Evolutionary conservation across 2,888 invertebrate genomes (phyloP).

Genomic region (Glomeris marginata): DNA sequence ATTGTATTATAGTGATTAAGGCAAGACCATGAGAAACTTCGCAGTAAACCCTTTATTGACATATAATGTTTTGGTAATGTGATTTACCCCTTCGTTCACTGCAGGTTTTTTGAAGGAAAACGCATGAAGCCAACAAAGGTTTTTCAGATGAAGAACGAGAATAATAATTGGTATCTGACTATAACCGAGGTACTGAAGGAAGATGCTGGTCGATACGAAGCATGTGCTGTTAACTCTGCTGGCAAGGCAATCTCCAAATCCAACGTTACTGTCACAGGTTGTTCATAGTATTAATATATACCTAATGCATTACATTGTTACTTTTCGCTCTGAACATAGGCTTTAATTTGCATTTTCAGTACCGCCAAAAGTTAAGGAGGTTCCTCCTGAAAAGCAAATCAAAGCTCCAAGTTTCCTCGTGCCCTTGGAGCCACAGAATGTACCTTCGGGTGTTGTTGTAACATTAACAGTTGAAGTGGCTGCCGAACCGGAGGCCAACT

Average conservation of each 20-base stretch:
- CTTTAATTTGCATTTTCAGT: constrained; percentile 1
- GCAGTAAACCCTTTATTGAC: too few species aligned
- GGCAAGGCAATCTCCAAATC: constrained; percentile 40
- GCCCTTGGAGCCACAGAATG: constrained; percentile 32
- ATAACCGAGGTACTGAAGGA: constrained; percentile 53
- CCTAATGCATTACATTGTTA: not conserved
- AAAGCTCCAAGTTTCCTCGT: constrained; percentile 8
- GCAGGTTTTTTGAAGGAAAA: constrained; percentile 5
- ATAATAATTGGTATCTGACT: constrained; percentile 46
- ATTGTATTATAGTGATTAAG: too few species aligned
- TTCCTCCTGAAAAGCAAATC: not conserved
- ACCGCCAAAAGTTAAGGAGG: not conserved
- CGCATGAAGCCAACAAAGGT: constrained; percentile 10
- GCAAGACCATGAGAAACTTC: too few species aligned
- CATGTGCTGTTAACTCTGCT: constrained; percentile 57
- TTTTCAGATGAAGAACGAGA: constrained; percentile 30
- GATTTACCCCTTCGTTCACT: too few species aligned
- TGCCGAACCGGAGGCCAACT: constrained; percentile 62
- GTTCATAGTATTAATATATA: not conserved
- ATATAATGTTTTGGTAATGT: too few species aligned
- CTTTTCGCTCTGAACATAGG: not conserved
- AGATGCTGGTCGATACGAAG: constrained; percentile 76
- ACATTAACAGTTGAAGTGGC: constrained; percentile 61
- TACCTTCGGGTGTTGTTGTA: constrained; percentile 56
- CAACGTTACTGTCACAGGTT: constrained; percentile 18